Conservation (phyloP, 2,888 invertebrate genomes). For the Sphaerophoria taeniata region DNA sequence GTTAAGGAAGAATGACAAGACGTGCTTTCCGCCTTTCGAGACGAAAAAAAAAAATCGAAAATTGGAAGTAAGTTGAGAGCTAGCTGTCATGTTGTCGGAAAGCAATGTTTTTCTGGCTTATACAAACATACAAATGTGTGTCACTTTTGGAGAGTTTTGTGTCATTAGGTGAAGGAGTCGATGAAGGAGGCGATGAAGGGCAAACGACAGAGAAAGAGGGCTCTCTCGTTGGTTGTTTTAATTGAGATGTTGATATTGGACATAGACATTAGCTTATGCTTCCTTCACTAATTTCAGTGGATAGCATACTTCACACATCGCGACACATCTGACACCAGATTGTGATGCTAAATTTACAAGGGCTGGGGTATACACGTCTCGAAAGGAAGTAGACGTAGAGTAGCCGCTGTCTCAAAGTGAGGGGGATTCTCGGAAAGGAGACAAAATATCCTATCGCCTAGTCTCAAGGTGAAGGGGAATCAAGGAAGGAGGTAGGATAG, state of each 20-base stretch:
- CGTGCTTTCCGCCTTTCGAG: background rate
- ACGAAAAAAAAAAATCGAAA: background rate
- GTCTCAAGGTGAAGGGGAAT: too few species aligned
- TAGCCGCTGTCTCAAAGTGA: too few species aligned
- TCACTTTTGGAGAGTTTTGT: conserved; percentile 44
- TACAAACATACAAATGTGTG: conserved; percentile 65
- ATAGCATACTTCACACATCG: too few species aligned
- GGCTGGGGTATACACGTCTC: too few species aligned
- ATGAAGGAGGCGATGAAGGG: background rate
- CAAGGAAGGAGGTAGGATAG: too few species aligned
- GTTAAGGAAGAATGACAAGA: conserved; percentile 21
- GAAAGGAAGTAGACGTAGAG: too few species aligned
- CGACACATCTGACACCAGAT: too few species aligned
- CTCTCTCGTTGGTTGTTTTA: background rate
- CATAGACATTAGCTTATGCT: background rate
- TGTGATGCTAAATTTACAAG: too few species aligned
- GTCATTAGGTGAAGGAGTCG: background rate
- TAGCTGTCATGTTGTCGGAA: conserved; percentile 63
- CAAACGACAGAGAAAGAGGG: background rate
- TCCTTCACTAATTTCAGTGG: too few species aligned
- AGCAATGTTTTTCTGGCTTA: conserved; percentile 52
- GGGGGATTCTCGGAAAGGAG: too few species aligned
- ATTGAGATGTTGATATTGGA: conserved; percentile 18
- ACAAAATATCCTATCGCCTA: too few species aligned
- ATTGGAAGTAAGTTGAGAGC: conserved; percentile 63